Percentiles rank a stretch among this genome's conserved stretches.
Conservation (phyloP, 1,140 invertebrate species). For the Lordiphosa mommai region DNA sequence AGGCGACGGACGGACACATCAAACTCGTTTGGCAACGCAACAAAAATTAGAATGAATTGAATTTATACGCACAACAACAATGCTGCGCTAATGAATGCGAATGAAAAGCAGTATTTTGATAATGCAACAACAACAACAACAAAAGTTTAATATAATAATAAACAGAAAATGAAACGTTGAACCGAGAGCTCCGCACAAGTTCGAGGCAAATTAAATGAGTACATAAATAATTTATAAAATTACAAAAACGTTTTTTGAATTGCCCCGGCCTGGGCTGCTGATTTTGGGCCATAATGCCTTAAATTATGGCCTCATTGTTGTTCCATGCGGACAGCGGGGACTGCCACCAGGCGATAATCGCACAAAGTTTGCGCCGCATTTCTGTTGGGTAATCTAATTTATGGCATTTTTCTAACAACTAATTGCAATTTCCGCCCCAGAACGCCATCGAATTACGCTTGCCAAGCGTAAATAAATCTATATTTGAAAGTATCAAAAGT, state of each 20-base stretch:
- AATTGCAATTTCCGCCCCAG: constrained; percentile 62
- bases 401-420: constrained; percentile 69
- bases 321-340: constrained; percentile 29
- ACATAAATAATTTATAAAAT: constrained; percentile 76
- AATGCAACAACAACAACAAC: too few relatives aligned
- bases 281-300: constrained; percentile 70
- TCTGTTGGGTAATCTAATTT: constrained; percentile 66
- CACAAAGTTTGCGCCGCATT: constrained; percentile 46
- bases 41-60: constrained; percentile 45
- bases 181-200: constrained; percentile 10
- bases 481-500: constrained; percentile 52
- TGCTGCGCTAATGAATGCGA: constrained; percentile 61
- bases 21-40: constrained; percentile 51
- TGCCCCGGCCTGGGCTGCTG: constrained; percentile 29
- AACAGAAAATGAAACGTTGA: constrained; percentile 41
- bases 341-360: constrained; percentile 44
- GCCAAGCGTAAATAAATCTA: constrained; percentile 59
- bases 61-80: constrained; percentile 56
- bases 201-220: constrained; percentile 50
- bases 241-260: constrained; percentile 63
- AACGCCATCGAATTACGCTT: constrained; percentile 62
- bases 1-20: background rate
- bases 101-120: constrained; percentile 39
- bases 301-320: constrained; percentile 74
- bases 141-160: constrained; percentile 48